These are phyloP conservation scores for Cataglyphis altisquamis DNA, from an alignment of 2,888 invertebrate genomes.

Conservation along the genomic window DNA sequence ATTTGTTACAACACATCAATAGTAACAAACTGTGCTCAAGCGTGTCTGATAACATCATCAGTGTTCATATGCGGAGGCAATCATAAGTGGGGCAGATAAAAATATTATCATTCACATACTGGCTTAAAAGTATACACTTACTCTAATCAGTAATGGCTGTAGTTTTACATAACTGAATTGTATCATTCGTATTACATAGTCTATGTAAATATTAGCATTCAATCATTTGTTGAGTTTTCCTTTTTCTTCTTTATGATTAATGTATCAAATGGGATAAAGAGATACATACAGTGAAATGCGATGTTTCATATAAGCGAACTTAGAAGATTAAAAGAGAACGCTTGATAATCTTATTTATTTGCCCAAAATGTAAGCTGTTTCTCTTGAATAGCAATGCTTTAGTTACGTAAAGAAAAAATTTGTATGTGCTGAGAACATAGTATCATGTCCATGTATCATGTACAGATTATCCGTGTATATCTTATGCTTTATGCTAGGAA, in stretches of 20 bases:
- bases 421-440: conserved; percentile 38
- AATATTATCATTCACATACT: conserved; percentile 60
- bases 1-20: conserved; percentile 54
- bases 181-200: conserved; percentile 79
- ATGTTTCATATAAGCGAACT: conserved; percentile 65
- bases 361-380: conserved; percentile 65
- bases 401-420: conserved; percentile 41
- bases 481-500: conserved; percentile 78
- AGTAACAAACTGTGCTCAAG: conserved; percentile 68
- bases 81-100: conserved; percentile 38
- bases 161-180: conserved; percentile 77
- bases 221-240: conserved; percentile 69
- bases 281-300: conserved; percentile 23
- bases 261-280: conserved; percentile 43
- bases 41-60: conserved; percentile 61
- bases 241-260: conserved; percentile 53
- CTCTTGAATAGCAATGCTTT: conserved; percentile 57
- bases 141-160: conserved; percentile 75
- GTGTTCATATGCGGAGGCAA: conserved; percentile 40
- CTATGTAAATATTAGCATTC: conserved; percentile 82
- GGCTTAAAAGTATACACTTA: conserved; percentile 74
- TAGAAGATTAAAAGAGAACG: conserved; percentile 51
- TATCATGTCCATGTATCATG: conserved; percentile 72
- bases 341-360: conserved; percentile 73
- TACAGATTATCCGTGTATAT: conserved; percentile 70